phyloP scores from a whole-genome alignment of 1,140 invertebrate genomes.

The Pseudomyrmex cubaensis region DNA sequence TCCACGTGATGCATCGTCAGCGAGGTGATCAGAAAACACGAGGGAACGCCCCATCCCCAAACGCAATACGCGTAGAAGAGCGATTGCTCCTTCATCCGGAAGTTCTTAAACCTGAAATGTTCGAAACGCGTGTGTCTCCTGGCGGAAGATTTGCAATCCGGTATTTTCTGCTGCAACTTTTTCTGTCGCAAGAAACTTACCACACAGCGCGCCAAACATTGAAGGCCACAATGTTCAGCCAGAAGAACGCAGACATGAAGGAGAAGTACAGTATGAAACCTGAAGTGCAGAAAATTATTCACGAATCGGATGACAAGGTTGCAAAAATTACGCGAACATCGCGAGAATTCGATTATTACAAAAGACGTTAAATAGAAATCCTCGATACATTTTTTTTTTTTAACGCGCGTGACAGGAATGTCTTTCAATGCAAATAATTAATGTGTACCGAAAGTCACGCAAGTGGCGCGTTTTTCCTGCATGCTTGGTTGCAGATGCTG shows the following conservation, averaged over 20 bases:
- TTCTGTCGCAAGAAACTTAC: slow-evolving; percentile 83
- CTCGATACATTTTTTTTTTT: too few relatives aligned
- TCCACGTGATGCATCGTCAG: slow-evolving; percentile 85
- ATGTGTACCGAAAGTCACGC: slow-evolving; percentile 84
- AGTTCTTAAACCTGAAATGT: slow-evolving; percentile 78
- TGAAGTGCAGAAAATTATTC: slow-evolving; percentile 68
- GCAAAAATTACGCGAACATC: neutral
- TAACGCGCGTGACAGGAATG: too few relatives aligned
- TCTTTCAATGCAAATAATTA: neutral
- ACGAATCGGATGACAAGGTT: neutral
- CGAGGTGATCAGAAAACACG: slow-evolving; percentile 84
- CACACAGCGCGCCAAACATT: slow-evolving; percentile 87
- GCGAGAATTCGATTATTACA: neutral
- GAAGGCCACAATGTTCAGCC: slow-evolving; percentile 88
- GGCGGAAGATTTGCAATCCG: too few relatives aligned
- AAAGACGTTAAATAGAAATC: neutral
- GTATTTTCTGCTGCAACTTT: neutral
- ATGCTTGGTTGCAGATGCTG: slow-evolving; percentile 83
- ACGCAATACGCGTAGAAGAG: slow-evolving; percentile 86
- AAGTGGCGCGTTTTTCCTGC: slow-evolving; percentile 72
- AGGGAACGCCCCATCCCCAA: slow-evolving; percentile 87
- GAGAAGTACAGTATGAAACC: slow-evolving; percentile 88
- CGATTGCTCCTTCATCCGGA: slow-evolving; percentile 82
- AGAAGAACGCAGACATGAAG: slow-evolving; percentile 88
- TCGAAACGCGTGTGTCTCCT: too few relatives aligned